phyloP scores from a whole-genome alignment of 2,888 invertebrate genomes.

The Lysandra coridon region DNA sequence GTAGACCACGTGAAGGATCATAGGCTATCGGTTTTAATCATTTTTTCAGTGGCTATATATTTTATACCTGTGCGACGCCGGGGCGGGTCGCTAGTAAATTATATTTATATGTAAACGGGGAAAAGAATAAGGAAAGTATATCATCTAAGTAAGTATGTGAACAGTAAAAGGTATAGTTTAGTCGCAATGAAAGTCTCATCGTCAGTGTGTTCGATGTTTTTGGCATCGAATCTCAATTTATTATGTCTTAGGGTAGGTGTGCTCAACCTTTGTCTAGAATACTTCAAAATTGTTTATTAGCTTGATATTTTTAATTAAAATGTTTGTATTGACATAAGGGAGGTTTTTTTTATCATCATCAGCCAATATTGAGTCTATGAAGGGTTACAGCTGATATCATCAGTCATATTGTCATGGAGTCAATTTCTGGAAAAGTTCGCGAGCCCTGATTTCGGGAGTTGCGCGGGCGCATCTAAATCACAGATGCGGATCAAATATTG shows the following conservation, averaged over 20 bases:
- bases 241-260: background rate
- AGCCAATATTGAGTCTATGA: no score
- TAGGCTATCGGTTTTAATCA: no score
- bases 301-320: no score
- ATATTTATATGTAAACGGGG: no score
- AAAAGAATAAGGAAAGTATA: background rate
- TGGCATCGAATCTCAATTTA: background rate
- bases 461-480: constrained; percentile 55
- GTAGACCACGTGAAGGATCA: no score
- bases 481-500: constrained; percentile 65
- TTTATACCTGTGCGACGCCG: no score
- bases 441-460: constrained; percentile 25
- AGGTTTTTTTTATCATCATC: no score
- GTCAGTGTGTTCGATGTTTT: background rate
- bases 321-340: no score
- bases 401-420: background rate
- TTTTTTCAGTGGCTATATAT: no score
- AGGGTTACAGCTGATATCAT: background rate
- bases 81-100: no score
- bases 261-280: background rate
- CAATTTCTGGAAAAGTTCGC: constrained; percentile 9
- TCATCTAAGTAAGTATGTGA: background rate
- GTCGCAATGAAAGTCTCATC: background rate
- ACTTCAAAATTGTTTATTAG: no score
- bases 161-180: background rate